Evolutionary conservation across 2,888 invertebrate species (phyloP), one percentile per base, ranked within the genome.

Genomic region (Drosophila suboccidentalis): DNA sequence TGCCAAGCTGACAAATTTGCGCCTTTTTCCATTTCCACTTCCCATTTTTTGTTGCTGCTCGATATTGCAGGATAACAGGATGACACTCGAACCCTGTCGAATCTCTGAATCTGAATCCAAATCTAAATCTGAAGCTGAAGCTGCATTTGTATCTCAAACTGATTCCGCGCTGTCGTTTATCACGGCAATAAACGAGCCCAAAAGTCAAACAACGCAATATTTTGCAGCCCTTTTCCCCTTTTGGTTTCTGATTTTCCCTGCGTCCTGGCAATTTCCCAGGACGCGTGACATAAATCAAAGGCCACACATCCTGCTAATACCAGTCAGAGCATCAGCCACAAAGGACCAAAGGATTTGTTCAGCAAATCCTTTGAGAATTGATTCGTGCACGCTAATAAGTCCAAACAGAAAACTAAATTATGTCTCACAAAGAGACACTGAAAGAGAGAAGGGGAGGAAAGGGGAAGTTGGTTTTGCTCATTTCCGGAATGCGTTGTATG

Each of bases 351-450:
- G 91, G 90, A 91, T 89, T 89, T 90, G 90, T 88, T 84, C 68
- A 47, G 71, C 87, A 91, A 91, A 91, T 91, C 91, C 91, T 85
- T 81, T 81, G 91, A 85, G 91, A 91, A 91, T 91, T 90, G 91
- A 91, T 91, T 91, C 81, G 88, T 91, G 91, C 90, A 91, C 91
- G 91, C 87, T 90, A 91, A 91, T 91, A 91, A 90, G 79, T 57
- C 44, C 64, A 60, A 78, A 73, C 71, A 69, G 80, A 82, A 87
- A 82, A 77, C 89, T 89, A 87, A 90, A 89, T 87, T 89, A 86
- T 87, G 69, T 64, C 64, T 39, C 32, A 13, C 39, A 46, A n/a
- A 26, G 8, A 22, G 11, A 46, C 0, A 51, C n/a, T 13, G 2
- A 13, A 4, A 15, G 26, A 38, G 10, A 3, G 13, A 8, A 3